Conservation (phyloP, 1,140 invertebrate genomes). For the Parapsyche elsis region DNA sequence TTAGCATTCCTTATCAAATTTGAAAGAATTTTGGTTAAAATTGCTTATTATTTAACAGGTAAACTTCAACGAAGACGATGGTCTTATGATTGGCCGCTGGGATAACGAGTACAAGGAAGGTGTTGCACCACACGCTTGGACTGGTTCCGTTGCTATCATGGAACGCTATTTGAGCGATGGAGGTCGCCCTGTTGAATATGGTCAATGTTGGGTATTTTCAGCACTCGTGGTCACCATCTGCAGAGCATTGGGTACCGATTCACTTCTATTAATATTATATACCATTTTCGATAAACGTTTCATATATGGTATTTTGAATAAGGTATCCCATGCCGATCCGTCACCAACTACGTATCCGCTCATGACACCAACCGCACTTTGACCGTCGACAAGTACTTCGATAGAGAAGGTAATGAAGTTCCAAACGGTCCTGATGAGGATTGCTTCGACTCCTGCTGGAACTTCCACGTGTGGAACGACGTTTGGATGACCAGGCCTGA, state of each 20-base stretch:
- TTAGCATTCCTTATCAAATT: neutral
- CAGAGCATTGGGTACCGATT: constrained; percentile 65
- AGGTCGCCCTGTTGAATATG: constrained; percentile 78
- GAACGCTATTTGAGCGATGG: constrained; percentile 74
- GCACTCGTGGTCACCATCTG: constrained; percentile 77
- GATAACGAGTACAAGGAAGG: constrained; percentile 79
- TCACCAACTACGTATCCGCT: constrained; percentile 82
- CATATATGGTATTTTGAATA: constrained; percentile 51
- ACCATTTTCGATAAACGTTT: neutral
- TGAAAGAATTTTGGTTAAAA: neutral
- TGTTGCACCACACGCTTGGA: constrained; percentile 75
- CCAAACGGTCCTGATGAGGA: constrained; percentile 71
- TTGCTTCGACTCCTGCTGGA: constrained; percentile 75
- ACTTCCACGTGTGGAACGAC: constrained; percentile 89
- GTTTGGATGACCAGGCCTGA: constrained; percentile 84
- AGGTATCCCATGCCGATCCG: constrained; percentile 78
- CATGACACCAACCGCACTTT: constrained; percentile 80
- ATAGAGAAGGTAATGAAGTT: constrained; percentile 73
- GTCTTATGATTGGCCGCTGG: constrained; percentile 78
- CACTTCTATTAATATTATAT: neutral
- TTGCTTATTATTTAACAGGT: constrained; percentile 60
- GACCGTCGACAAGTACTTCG: constrained; percentile 78
- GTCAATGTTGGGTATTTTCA: constrained; percentile 87
- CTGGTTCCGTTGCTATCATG: constrained; percentile 76
- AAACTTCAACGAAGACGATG: constrained; percentile 74